phyloP scores from a whole-genome alignment of 2,113 vertebrate species.

The Oryzias melastigma region DNA sequence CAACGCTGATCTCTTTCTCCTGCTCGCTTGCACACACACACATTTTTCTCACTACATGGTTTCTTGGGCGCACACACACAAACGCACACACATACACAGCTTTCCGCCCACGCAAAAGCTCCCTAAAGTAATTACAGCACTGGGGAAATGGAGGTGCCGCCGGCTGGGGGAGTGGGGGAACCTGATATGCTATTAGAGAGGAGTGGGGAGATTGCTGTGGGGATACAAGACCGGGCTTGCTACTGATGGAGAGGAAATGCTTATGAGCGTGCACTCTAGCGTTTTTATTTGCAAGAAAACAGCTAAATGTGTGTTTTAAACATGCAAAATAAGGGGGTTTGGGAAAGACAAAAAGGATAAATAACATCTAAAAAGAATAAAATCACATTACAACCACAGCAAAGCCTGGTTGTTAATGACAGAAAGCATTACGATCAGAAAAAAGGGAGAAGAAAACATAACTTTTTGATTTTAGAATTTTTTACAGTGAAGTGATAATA shows the following conservation, averaged over 20 bases:
- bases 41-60: neutral
- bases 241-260: conserved; percentile 54
- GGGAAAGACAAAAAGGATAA: no score
- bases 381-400: no score
- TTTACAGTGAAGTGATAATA: no score
- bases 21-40: conserved; percentile 20
- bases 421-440: no score
- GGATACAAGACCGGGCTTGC: conserved; percentile 56
- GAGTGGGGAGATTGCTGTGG: conserved; percentile 37
- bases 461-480: no score
- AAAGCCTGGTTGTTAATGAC: no score
- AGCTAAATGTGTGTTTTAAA: neutral
- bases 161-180: conserved; percentile 68
- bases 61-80: conserved; percentile 2
- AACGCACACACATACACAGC: conserved; percentile 11
- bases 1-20: conserved; percentile 37
- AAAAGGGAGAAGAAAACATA: no score
- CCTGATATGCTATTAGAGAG: conserved; percentile 78
- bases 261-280: conserved; percentile 20
- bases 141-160: conserved; percentile 69
- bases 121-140: conserved; percentile 79
- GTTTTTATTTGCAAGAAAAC: neutral
- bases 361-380: no score
- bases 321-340: neutral
- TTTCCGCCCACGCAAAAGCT: conserved; percentile 58